Conservation (phyloP, 1,140 invertebrate genomes). For the Arctopsyche grandis region DNA sequence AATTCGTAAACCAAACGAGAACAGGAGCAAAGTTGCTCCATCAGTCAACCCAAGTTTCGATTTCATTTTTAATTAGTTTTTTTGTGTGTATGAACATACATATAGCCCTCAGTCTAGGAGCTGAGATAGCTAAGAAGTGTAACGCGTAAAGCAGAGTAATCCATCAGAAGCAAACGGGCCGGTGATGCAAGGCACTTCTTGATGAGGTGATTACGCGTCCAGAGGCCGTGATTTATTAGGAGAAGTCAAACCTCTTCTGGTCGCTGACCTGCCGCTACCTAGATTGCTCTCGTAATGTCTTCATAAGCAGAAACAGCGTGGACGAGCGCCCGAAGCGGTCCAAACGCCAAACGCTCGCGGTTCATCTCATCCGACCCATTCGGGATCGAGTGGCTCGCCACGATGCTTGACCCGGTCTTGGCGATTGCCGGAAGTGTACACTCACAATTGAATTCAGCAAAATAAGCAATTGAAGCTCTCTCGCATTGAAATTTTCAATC, state of each 20-base stretch:
- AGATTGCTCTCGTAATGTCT: slow-evolving; percentile 52
- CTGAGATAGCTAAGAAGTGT: background rate
- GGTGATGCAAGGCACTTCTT: slow-evolving; percentile 47
- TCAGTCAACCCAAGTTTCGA: slow-evolving; percentile 19
- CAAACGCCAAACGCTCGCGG: background rate
- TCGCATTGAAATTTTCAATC: too few species aligned
- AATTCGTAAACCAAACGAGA: background rate
- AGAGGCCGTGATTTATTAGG: slow-evolving; percentile 49
- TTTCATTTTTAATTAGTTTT: slow-evolving; percentile 39
- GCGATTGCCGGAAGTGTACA: too few species aligned
- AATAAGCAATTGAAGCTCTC: too few species aligned
- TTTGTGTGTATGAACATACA: background rate
- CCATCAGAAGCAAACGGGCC: slow-evolving; percentile 27
- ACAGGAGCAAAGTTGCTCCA: slow-evolving; percentile 14
- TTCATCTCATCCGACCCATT: too few species aligned
- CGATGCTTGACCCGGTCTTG: too few species aligned
- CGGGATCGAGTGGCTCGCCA: too few species aligned
- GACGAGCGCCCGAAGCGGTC: background rate
- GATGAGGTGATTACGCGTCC: slow-evolving; percentile 52
- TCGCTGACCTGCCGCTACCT: slow-evolving; percentile 40
- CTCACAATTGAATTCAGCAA: too few species aligned
- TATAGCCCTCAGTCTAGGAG: background rate
- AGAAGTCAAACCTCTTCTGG: slow-evolving; percentile 46
- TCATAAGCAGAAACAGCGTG: slow-evolving; percentile 28
- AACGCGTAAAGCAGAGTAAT: slow-evolving; percentile 8